phyloP scores from a whole-genome alignment of 2,113 vertebrate genomes.

The Paratilapia polleni region DNA sequence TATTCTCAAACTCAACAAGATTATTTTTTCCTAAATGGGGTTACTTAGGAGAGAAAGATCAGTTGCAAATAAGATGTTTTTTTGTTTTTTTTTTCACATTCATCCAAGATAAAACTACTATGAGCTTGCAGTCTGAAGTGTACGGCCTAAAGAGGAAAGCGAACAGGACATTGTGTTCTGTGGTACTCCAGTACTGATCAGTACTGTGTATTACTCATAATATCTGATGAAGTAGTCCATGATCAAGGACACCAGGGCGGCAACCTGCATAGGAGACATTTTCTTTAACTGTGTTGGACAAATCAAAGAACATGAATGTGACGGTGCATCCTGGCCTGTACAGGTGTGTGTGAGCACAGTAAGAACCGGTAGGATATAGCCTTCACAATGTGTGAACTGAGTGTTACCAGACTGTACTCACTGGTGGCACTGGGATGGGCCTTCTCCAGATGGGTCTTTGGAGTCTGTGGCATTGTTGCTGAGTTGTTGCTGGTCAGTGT shows the following conservation, averaged over 20 bases:
- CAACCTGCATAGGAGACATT: neutral
- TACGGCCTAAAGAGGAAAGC: neutral
- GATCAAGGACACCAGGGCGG: neutral
- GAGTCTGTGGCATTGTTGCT: neutral
- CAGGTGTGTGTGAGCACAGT: neutral
- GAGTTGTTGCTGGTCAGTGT: neutral
- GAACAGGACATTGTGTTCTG: fast-evolving
- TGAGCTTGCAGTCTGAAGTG: neutral
- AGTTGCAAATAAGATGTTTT: neutral
- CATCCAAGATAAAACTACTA: neutral
- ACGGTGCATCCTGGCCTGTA: neutral
- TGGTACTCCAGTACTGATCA: neutral
- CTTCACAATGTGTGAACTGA: neutral
- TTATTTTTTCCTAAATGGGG: neutral
- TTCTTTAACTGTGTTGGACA: neutral
- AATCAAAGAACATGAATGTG: neutral
- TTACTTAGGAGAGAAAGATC: neutral
- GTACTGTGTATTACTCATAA: neutral
- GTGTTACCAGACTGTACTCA: neutral
- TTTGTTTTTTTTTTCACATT: neutral
- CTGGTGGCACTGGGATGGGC: neutral
- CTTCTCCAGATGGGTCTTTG: neutral
- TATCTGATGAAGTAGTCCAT: neutral
- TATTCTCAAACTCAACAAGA: neutral
- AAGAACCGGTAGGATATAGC: no score